phyloP scores from a whole-genome alignment of 2,888 invertebrate genomes.

The Cosmorhoe ocellata region DNA sequence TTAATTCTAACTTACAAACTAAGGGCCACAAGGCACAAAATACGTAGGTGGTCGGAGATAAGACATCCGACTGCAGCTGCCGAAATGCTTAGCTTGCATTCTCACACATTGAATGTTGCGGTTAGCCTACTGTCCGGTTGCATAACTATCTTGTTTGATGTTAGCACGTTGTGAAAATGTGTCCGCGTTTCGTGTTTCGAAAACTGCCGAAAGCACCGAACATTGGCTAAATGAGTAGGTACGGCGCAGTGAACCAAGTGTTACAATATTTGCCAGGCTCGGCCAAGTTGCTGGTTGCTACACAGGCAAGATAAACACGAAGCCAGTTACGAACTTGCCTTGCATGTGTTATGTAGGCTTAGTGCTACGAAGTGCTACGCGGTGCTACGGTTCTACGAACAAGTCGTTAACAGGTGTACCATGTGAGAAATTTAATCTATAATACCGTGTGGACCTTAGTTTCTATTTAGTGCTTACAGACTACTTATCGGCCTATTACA shows the following conservation, averaged over 20 bases:
- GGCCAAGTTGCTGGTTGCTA: constrained; percentile 36
- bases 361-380: constrained; percentile 31
- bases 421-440: constrained; percentile 10
- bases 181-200: too few species aligned
- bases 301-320: constrained; percentile 39
- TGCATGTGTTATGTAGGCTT: constrained; percentile 36
- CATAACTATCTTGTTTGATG: too few species aligned
- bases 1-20: too few species aligned
- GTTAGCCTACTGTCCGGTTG: too few species aligned
- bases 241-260: constrained; percentile 19
- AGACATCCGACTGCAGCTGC: too few species aligned
- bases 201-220: background rate
- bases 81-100: too few species aligned
- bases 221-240: background rate
- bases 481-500: background rate
- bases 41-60: too few species aligned
- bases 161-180: background rate
- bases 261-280: constrained; percentile 29
- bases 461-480: background rate
- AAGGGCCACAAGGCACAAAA: too few species aligned
- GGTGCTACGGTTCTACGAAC: constrained; percentile 25
- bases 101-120: too few species aligned
- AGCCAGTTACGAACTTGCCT: constrained; percentile 36
- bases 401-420: constrained; percentile 19
- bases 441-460: background rate